Base-by-base conservation (phyloP, 2,797 vertebrate species). In the Malurus splendens region DNA sequence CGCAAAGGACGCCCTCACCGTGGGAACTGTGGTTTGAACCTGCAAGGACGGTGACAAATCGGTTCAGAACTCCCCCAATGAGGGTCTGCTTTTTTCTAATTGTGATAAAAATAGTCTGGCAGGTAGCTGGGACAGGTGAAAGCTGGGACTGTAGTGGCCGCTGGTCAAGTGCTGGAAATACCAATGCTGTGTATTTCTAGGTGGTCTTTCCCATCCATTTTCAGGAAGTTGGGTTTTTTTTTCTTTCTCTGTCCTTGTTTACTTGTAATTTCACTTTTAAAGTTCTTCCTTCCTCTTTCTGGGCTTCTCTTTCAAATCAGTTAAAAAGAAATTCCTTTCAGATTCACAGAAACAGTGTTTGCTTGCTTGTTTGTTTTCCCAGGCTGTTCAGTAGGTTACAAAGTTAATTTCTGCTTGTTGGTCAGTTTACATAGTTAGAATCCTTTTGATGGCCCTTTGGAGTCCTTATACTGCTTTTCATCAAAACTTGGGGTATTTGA, bases 11-110 rank as follows among this genome's bases (percentile, higher is more conserved):
- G 0, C 84, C 71, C 71, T 70, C 71, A 15, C 75, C 45, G 60
- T 95, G 92, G 94, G 92, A 95, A 95, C 71, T 48, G 45, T 7
- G 38, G 3, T 13, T 70, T 56, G 74, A 82, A 84, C 93, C 89
- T 91, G 80, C 60, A n/a, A 9, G 79, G 57, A 36, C 0, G 1
- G 76, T 80, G 79, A 57, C 24, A 50, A 1, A 66, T 76, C 1
- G 0, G 2, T 22, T 64, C 77, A 56, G 39, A n/a, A 8, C 24
- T 82, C 27, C 79, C 52, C 28, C 42, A 64, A 0, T 27, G 32
- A 76, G 60, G 19, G 24, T 3, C 60, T 92, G 44, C 0, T 42
- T 77, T 79, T 51, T 66, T 15, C 22, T 51, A 18, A 19, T 7
- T 71, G 28, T 45, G 30, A 12, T 54, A n/a, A 33, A 87, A 84